Percentiles rank a stretch among this genome's conserved stretches.
Conservation (phyloP, 30 jellyfish, hydroid and myxozoan species). For the Phacellophora camtschatica region DNA sequence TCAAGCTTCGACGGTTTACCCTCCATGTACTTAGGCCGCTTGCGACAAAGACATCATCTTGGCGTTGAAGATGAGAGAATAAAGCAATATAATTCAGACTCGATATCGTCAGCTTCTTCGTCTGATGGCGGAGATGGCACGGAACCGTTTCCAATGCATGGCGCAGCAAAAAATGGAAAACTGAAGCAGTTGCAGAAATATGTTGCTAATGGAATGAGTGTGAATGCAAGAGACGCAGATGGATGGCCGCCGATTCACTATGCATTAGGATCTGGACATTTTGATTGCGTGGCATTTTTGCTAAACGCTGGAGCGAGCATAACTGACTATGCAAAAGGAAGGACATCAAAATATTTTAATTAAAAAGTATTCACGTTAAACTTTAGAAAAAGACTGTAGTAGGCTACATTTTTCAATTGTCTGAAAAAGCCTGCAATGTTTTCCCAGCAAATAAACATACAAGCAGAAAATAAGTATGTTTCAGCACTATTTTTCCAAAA, state of each 20-base stretch:
- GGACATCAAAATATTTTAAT: conserved; percentile 71
- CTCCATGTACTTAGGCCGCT: conserved; percentile 35
- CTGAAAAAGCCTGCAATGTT: no score
- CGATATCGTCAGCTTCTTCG: conserved; percentile 57
- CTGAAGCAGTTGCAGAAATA: conserved; percentile 24
- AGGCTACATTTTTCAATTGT: not conserved
- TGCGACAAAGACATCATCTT: conserved; percentile 25
- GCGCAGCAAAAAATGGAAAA: conserved; percentile 61
- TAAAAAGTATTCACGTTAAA: not conserved
- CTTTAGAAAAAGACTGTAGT: not conserved
- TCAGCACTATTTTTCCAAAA: no score
- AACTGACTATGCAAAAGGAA: conserved; percentile 62
- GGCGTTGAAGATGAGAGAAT: conserved; percentile 14
- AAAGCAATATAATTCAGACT: conserved; percentile 20
- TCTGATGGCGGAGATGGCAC: conserved; percentile 26
- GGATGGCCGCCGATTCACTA: conserved; percentile 92
- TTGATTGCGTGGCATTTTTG: conserved; percentile 66
- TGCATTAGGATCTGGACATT: conserved; percentile 65
- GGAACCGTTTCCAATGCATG: conserved; percentile 60
- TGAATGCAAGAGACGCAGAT: conserved; percentile 60
- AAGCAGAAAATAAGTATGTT: no score
- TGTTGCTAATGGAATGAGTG: conserved; percentile 48
- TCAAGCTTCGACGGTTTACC: conserved; percentile 58
- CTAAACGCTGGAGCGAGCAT: conserved; percentile 70
- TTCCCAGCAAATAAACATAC: no score